Base-by-base conservation (phyloP, 2,113 vertebrate genomes). In the Cisticola juncidis region DNA sequence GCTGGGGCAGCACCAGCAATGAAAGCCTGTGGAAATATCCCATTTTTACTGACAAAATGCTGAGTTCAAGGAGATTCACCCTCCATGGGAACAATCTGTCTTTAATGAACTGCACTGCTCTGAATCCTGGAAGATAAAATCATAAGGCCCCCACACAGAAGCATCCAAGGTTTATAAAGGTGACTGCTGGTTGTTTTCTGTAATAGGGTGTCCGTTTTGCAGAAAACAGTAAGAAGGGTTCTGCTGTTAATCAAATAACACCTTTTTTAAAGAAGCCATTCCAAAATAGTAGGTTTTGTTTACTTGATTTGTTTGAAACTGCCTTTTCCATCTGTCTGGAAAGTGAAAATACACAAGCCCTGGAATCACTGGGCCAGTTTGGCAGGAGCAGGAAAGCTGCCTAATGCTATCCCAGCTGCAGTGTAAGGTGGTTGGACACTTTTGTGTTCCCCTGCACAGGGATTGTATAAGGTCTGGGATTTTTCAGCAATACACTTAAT, bases 401-500 rank as follows among this genome's bases (percentile, higher is more conserved):
- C 28, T 14, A 26, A 35, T 6, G 3, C 25, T 12, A 6, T 25
- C 57, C 54, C 47, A 84, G 53, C 38, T 17, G 11, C 45, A 35
- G 33, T 0, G 0, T 14, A 22, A 54, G 24, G 9, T 14, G 14
- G 4, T 7, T 31, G 57, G 50, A 48, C 15, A 24, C 3, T 33
- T 50, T 18, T 15, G 29, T 45, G 29, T 19, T 47, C 31, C 22
- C 40, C 51, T 76, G 48, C 74, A 60, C 45, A 51, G 79, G 18
- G 24, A 25, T 7, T 12, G 3, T 9, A 25, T 9, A 40, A 68
- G 17, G 16, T 12, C 2, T 14, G 6, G 11, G 38, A 2, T 21
- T 76, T 69, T 78, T 12, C 57, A 80, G 21, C 21, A 60, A 17
- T 22, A 6, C 11, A 8, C 8, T 36, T 47, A 38, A 72, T 6